A percentile compares a stretch with the other conserved stretches of the same genome.
Evolutionary conservation across 2,113 vertebrate species (phyloP).

Genomic region (Antechinus stuartii): DNA sequence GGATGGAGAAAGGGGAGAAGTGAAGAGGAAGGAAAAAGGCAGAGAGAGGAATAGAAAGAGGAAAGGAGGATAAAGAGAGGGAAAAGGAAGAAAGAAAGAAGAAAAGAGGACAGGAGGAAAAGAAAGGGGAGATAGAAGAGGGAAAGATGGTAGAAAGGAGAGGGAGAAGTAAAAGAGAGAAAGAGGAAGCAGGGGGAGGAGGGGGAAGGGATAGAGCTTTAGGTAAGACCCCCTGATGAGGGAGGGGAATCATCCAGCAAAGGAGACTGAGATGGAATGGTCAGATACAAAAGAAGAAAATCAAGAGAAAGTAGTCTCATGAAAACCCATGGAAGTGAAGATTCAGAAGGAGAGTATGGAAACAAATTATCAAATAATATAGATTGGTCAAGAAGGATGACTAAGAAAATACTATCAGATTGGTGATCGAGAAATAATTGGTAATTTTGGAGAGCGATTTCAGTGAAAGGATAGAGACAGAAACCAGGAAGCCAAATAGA

Average conservation of each 20-base stretch:
- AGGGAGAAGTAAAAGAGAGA: neutral
- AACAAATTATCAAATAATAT: neutral
- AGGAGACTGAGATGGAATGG: neutral
- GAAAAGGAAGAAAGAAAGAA: no score
- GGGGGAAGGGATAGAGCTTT: no score
- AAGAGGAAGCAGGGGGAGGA: rapidly evolving
- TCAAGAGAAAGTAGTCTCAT: neutral
- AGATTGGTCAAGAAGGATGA: neutral
- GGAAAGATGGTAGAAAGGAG: no score
- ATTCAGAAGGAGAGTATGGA: neutral
- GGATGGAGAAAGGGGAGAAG: neutral
- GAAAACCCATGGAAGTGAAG: neutral
- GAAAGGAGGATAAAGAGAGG: neutral
- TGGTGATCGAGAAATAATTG: neutral
- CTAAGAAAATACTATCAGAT: neutral
- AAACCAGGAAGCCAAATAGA: neutral
- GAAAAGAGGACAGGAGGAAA: no score
- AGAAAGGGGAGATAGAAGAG: no score
- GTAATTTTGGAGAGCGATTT: neutral
- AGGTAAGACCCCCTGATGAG: no score
- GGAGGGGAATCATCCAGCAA: neutral
- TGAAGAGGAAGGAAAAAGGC: neutral
- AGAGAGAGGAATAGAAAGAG: neutral
- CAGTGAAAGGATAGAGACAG: neutral
- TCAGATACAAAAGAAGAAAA: neutral